Evolutionary conservation across 2,113 vertebrate species (phyloP).

Genomic region (Heterotilapia buettikoferi): DNA sequence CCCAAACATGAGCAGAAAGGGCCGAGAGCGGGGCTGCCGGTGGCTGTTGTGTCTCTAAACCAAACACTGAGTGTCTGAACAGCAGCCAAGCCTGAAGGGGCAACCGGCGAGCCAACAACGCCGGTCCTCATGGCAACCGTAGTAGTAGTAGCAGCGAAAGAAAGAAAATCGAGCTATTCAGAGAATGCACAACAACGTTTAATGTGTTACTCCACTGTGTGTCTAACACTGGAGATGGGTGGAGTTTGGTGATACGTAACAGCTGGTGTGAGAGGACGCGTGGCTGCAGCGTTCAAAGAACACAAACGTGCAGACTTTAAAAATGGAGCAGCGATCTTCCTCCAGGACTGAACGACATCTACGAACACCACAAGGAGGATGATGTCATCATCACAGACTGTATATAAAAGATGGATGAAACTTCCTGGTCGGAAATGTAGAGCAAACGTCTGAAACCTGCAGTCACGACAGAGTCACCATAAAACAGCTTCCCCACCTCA

Average conservation of each 20-base stretch:
- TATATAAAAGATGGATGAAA: background rate
- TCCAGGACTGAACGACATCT: background rate
- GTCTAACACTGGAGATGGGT: background rate
- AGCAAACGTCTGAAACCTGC: background rate
- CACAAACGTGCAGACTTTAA: background rate
- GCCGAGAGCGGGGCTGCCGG: background rate
- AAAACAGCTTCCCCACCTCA: background rate
- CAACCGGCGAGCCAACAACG: background rate
- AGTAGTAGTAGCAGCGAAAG: background rate
- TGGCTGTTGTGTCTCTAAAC: conserved; percentile 11
- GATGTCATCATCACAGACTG: background rate
- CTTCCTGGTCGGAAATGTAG: background rate
- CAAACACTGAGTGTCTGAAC: conserved; percentile 7
- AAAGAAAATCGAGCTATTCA: background rate
- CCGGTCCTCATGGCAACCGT: background rate
- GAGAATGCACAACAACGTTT: background rate
- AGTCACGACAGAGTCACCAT: background rate
- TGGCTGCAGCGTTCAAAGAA: background rate
- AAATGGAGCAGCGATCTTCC: background rate
- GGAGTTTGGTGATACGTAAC: background rate
- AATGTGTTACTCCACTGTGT: background rate
- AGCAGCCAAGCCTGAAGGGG: conserved; percentile 48
- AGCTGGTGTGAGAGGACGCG: background rate
- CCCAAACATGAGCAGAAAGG: conserved; percentile 4
- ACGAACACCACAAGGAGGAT: background rate